phyloP scores from a whole-genome alignment of 2,888 invertebrate genomes.

The Hyalella azteca region DNA sequence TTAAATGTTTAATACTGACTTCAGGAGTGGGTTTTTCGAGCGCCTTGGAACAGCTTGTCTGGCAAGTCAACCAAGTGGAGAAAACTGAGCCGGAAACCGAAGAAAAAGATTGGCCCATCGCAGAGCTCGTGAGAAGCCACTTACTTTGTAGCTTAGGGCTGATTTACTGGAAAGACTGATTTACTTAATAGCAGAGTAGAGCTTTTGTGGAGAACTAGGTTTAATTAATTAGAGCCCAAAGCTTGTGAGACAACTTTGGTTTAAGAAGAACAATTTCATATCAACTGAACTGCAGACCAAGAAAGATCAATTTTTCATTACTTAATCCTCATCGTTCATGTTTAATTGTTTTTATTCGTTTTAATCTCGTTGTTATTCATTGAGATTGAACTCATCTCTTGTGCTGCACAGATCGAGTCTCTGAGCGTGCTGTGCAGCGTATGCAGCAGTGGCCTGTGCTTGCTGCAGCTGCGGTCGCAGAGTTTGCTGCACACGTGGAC shows the following conservation, averaged over 20 bases:
- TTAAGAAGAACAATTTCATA: too few relatives aligned
- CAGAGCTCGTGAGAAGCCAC: conserved; percentile 47
- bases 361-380: too few relatives aligned
- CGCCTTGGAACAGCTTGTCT: conserved; percentile 53
- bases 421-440: conserved; percentile 36
- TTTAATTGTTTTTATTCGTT: too few relatives aligned
- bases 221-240: too few relatives aligned
- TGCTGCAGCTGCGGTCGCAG: conserved; percentile 46
- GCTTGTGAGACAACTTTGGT: too few relatives aligned
- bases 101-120: conserved; percentile 57
- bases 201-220: too few relatives aligned
- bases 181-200: too few relatives aligned
- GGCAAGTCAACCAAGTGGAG: conserved; percentile 57
- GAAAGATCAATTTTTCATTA: too few relatives aligned
- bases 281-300: too few relatives aligned
- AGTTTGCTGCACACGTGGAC: conserved; percentile 57
- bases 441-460: conserved; percentile 40
- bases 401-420: not conserved
- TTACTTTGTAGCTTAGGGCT: not conserved
- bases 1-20: too few relatives aligned
- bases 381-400: too few relatives aligned
- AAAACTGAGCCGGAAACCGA: conserved; percentile 54
- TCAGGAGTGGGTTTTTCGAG: conserved; percentile 55
- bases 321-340: too few relatives aligned
- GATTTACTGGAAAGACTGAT: not conserved